These are phyloP conservation scores for Phylloscopus whistleri DNA, from an alignment of 2,113 vertebrate genomes.

Conservation along the genomic window DNA sequence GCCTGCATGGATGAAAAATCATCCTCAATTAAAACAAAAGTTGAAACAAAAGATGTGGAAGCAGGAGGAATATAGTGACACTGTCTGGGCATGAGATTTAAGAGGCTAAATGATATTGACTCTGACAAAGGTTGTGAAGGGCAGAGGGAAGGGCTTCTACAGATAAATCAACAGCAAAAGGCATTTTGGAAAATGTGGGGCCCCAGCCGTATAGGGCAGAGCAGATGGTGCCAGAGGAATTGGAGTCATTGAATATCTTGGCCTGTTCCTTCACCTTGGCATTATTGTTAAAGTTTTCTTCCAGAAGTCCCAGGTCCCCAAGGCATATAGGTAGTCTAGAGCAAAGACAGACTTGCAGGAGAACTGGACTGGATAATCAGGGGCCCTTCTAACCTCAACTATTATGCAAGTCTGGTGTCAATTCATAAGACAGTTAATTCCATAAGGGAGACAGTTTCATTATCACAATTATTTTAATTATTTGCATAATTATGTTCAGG, in stretches of 20 bases:
- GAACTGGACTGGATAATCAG: background rate
- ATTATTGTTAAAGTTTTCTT: background rate
- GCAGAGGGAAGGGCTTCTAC: background rate
- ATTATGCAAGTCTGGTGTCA: background rate
- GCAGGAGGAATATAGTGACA: background rate
- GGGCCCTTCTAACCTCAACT: background rate
- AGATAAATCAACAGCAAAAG: background rate
- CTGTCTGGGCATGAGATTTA: background rate
- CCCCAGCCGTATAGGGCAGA: background rate
- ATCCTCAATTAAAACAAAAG: background rate
- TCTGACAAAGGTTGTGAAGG: background rate
- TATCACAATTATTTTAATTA: background rate
- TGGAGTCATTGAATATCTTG: background rate
- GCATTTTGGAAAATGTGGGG: background rate
- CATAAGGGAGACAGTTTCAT: background rate
- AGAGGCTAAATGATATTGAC: background rate
- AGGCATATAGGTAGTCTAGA: rapidly evolving
- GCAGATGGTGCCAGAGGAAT: background rate
- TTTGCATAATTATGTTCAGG: background rate
- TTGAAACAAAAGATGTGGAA: background rate
- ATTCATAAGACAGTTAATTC: background rate
- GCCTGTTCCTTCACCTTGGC: background rate
- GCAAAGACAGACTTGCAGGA: background rate
- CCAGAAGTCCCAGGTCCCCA: background rate
- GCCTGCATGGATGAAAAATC: background rate